These are phyloP conservation scores for Drosophila picticornis DNA, from an alignment of 2,888 invertebrate genomes.

Conservation along the genomic window DNA sequence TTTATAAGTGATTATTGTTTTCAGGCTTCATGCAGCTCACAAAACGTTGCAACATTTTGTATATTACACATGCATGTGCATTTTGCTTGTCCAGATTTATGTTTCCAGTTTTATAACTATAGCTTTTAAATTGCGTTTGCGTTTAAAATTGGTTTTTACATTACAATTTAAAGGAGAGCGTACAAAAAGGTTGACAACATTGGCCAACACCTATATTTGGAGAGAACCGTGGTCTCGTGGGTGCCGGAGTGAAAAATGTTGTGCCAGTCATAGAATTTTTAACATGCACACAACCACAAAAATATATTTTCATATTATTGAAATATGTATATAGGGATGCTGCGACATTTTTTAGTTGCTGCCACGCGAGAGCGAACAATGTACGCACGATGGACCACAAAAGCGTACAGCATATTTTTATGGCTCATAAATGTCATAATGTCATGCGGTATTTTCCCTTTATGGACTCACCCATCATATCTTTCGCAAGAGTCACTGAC, in stretches of 20 bases:
- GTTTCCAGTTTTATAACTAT: not conserved
- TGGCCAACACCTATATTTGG: conserved; percentile 34
- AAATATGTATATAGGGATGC: conserved; percentile 21
- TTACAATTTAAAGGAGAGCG: conserved; percentile 9
- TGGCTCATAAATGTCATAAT: conserved; percentile 76
- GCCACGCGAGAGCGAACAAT: conserved; percentile 8
- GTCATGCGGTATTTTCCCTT: conserved; percentile 65
- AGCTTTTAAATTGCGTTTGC: not conserved
- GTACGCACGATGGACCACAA: conserved; percentile 51
- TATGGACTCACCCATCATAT: not conserved
- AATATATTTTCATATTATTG: conserved; percentile 36
- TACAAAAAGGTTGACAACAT: conserved; percentile 45
- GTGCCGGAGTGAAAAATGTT: conserved; percentile 44
- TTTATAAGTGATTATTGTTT: conserved; percentile 22
- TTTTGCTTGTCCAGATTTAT: conserved; percentile 9
- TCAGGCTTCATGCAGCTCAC: conserved; percentile 35
- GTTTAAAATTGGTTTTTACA: not conserved
- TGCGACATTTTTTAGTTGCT: conserved; percentile 59
- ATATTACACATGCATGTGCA: conserved; percentile 53
- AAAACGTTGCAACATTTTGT: conserved; percentile 9
- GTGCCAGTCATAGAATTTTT: conserved; percentile 36
- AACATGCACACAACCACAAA: conserved; percentile 20
- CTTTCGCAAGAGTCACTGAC: not conserved
- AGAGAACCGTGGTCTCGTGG: conserved; percentile 9
- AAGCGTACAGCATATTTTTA: conserved; percentile 72